Base-by-base conservation (phyloP, 2,797 vertebrate species). In the Capromys pilorides region DNA sequence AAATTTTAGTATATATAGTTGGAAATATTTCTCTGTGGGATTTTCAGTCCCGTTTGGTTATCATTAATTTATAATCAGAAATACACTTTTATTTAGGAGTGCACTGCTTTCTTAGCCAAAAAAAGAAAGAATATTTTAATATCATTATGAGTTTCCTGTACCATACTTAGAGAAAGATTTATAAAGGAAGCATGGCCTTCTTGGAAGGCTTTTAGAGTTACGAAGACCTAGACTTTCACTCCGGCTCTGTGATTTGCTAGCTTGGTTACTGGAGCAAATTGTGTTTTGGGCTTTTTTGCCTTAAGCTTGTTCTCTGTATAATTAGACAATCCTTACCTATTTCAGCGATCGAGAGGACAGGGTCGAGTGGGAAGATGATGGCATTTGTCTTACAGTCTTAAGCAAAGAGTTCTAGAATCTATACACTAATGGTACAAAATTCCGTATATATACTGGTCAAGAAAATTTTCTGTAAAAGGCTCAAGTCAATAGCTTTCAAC, bases 41-140 rank as follows among this genome's bases (percentile, higher is more conserved):
- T 96, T 39, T 89, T 62, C 14, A 10, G 9, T 96, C 96, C n/a
- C 83, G 64, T 93, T 66, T 59, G 87, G 57, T 95, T 96, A 91
- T 97, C 64, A 91, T 97, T 61, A 96, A 92, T 49, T 39, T 83
- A 12, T 88, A 95, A 75, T 88, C 69, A 9, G 75, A 96, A 97
- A 94, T 64, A 6, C 0, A 79, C 22, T 95, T 97, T 49, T 54
- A 69, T 94, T 96, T 95, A 83, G 64, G 62, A 83, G 39, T 28
- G 73, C 45, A 82, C 45, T 91, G 54, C 26, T 82, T 96, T 94
- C 41, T 82, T 92, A 86, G 83, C 24, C 26, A 61, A 92, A 93
- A 59, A 80, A 93, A 73, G 71, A 93, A 93, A 79, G 54, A 66
- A 85, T 90, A 14, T 11, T 94, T 92, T 94, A 39, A 67, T 92